Evolutionary conservation across 1,140 invertebrate species (phyloP), one percentile per base, ranked within the genome.

Genomic region (Sarcophaga peregrina): DNA sequence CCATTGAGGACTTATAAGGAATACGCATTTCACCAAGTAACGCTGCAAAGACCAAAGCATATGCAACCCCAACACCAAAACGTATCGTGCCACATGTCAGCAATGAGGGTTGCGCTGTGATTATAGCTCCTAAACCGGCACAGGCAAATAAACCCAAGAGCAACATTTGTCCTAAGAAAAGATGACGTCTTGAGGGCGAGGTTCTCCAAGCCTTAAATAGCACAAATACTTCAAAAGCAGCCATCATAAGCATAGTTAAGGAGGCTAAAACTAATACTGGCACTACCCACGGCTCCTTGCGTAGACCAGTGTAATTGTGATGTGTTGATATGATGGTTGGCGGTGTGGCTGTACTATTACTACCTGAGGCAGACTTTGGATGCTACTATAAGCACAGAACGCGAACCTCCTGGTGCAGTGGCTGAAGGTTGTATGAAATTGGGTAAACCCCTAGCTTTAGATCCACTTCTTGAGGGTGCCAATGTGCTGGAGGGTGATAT

Each of bases 21-120:
- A 98, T 74, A 98, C 96, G 87, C 97, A 96, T 91, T 99, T 98
- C 83, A 98, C 97, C 82, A 99, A 93, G n/a, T 45, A 99, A 92
- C 0, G 97, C 95, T 15, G 96, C 95, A 89, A 98, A 98, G 25
- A 98, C 95, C n/a, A 98, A 92, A 15, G 96, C 94, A 85, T 97
- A 97, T 5, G 96, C 94, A 15, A 98, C 93, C 46, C 97, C 97
- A 17, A 96, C 95, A 20, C 95, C 95, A 84, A 98, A 94, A 58
- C 97, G 92, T 82, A 96, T 95, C 13, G 96, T 94, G 11, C 95
- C 96, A 87, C 97, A 98, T 0, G 96, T 95, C 54, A 95, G 91
- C 5, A 94, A 92, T 50, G 95, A 95, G 17, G 97, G 96, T 46
- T 95, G 93, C 1, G 95, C 93, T 0, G 96, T 94, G 37, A 96